Evolutionary conservation across 53 echinoderm and acorn worm genomes (phyloP).

Genomic region (Luidia sarsii): DNA sequence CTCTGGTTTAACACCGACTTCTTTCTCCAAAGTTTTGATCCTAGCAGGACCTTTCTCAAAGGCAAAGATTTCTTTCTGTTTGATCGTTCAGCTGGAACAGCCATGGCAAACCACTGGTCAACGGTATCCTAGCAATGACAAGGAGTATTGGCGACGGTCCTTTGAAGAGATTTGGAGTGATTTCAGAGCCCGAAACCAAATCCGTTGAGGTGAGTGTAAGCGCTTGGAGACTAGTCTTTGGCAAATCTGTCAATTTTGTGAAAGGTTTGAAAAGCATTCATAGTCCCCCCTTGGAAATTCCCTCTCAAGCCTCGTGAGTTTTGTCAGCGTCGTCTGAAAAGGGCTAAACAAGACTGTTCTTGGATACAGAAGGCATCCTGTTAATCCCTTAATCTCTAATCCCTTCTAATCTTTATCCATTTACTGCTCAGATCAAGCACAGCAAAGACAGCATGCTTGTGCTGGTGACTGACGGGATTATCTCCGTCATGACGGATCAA

Average conservation of each 20-base stretch:
- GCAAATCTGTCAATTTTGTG: background rate
- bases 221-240: too few species aligned
- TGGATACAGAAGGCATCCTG: too few species aligned
- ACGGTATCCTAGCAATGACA: constrained; percentile 88
- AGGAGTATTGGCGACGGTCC: constrained; percentile 89
- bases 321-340: too few species aligned
- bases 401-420: background rate
- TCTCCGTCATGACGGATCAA: constrained; percentile 92
- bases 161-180: constrained; percentile 88
- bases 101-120: constrained; percentile 84
- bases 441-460: constrained; percentile 84
- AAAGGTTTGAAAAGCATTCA: too few species aligned
- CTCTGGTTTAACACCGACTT: too few species aligned
- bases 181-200: constrained; percentile 88
- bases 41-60: too few species aligned
- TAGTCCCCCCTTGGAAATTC: too few species aligned
- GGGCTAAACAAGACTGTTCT: too few species aligned
- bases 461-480: constrained; percentile 86
- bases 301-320: too few species aligned
- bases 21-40: too few species aligned
- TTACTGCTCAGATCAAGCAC: constrained; percentile 74
- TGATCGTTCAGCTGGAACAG: constrained; percentile 78
- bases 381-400: too few species aligned
- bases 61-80: too few species aligned
- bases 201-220: constrained; percentile 73